Base-by-base conservation (phyloP, 2,113 vertebrate genomes). In the Triplophysa rosa region DNA sequence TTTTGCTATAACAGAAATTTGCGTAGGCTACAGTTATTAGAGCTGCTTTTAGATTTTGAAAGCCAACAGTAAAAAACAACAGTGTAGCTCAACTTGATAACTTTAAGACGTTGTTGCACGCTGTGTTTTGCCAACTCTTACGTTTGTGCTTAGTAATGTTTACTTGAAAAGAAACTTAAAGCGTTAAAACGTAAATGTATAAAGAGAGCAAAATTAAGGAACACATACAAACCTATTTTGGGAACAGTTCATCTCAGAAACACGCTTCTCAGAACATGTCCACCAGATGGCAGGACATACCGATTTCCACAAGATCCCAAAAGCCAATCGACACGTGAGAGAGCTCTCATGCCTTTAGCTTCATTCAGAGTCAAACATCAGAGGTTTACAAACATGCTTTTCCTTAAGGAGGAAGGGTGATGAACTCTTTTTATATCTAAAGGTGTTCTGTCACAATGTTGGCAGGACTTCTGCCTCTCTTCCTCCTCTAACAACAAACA, bases 281-380 rank as follows among this genome's bases (percentile, higher is more conserved):
- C 63, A 78, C 63, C 76, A 78, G 76, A 45, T 58, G 61, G 49
- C 65, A 78, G 26, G 2, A 68, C 11, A 40, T 8, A 10, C 8
- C 0, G 1, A 4, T 37, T 40, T 37, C 1, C 1, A 21, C 4
- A 19, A 76, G 16, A 26, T 23, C 3, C 23, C 37, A 42, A n/a
- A 47, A 26, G 61, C 42, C 13, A 61, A 40, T 58, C 17, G 52
- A 58, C 54, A 21, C 19, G 16, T 17, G 24, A 9, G 40, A 19
- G 7, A 59, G 9, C 29, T 62, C 21, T 16, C 16, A 11, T 11
- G 29, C 47, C 10, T 33, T 70, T 24, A 70, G 17, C 42, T 1
- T 67, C 7, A 67, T 29, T 29, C 29, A 29, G 29, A 29, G 1
- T 8, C 40, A 68, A 23, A 52, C 16, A 56, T 70, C 9, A 54